These are phyloP conservation scores for Pempheris klunzingeri DNA, from an alignment of 2,797 vertebrate genomes.

Conservation along the genomic window DNA sequence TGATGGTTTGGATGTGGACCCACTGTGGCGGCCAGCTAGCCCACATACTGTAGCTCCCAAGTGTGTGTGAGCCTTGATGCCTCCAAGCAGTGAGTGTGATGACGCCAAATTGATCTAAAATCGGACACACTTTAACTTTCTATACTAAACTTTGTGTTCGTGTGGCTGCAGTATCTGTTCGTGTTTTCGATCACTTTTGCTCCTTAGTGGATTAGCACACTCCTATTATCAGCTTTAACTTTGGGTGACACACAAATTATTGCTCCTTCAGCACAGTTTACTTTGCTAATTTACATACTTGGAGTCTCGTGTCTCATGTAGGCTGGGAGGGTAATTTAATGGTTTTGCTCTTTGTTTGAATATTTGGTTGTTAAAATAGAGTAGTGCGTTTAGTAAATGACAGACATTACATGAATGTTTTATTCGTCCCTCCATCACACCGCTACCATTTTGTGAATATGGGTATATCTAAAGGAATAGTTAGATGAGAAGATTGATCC, in stretches of 20 bases:
- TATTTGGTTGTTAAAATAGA: constrained; percentile 3
- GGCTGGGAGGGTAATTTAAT: not conserved
- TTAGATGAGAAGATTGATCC: not conserved
- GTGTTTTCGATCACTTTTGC: constrained; percentile 18
- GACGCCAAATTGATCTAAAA: constrained; percentile 44
- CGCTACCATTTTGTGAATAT: not conserved
- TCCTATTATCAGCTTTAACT: too few species aligned
- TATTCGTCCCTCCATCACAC: not conserved
- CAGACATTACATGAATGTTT: not conserved
- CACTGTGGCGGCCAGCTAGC: constrained; percentile 35
- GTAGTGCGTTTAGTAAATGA: not conserved
- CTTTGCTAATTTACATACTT: constrained; percentile 5
- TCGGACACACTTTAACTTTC: constrained; percentile 36
- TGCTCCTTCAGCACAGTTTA: constrained; percentile 4
- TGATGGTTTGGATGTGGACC: constrained; percentile 62
- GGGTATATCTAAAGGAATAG: not conserved
- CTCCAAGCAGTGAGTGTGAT: constrained; percentile 46
- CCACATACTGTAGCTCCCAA: constrained; percentile 31
- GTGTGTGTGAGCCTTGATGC: constrained; percentile 29
- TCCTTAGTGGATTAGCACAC: not conserved
- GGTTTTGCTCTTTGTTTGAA: not conserved
- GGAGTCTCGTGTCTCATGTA: not conserved
- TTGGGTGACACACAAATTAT: too few species aligned
- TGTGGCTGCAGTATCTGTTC: constrained; percentile 31
- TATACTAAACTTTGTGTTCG: constrained; percentile 46